A percentile compares a stretch with the other conserved stretches of the same genome.
Conservation (phyloP, 2,113 vertebrate genomes). For the Pampusana beccarii region DNA sequence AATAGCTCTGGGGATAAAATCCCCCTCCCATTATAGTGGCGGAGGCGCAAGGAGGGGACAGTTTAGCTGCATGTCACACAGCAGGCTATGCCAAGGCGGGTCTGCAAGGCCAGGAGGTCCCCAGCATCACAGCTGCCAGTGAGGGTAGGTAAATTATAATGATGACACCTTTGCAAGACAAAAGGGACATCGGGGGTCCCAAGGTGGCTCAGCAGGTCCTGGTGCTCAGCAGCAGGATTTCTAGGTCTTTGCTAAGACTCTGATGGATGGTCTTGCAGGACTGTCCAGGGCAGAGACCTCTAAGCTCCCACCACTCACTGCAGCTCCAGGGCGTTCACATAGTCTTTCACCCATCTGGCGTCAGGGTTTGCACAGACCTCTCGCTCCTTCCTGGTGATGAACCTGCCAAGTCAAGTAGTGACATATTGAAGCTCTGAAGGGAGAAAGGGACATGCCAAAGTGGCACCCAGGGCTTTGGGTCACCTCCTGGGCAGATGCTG, state of each 20-base stretch:
- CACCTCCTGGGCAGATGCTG: no score
- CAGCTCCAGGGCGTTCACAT: constrained; percentile 18
- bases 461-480: neutral
- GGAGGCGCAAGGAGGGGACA: neutral
- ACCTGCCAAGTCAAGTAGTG: neutral
- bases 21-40: neutral
- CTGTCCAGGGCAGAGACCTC: neutral
- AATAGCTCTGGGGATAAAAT: neutral
- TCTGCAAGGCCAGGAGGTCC: neutral
- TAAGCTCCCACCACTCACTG: neutral
- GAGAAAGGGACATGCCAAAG: neutral
- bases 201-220: neutral
- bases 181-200: neutral
- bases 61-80: neutral
- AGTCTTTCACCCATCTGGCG: constrained; percentile 37
- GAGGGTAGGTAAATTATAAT: neutral
- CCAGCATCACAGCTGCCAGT: neutral
- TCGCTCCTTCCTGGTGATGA: constrained; percentile 24
- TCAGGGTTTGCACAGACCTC: constrained; percentile 38
- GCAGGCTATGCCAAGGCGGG: fast-evolving
- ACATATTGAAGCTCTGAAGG: neutral
- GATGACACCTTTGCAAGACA: neutral
- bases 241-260: neutral
- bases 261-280: neutral
- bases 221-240: neutral